Conservation (phyloP, 2,797 vertebrate genomes). For the Gymnothorax reevesii region DNA sequence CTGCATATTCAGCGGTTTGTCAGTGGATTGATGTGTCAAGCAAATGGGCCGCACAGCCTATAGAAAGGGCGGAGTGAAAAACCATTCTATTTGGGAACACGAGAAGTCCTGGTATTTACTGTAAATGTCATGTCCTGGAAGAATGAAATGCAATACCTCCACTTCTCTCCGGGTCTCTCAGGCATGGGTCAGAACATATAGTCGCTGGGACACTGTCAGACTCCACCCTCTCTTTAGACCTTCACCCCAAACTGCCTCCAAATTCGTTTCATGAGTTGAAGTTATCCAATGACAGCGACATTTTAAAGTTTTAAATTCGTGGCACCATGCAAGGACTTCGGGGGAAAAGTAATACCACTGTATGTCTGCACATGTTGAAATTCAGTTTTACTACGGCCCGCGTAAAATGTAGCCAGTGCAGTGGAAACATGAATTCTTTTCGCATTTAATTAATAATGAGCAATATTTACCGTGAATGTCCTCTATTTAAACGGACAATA, state of each 20-base stretch:
- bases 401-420: no score
- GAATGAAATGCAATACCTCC: background rate
- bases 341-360: background rate
- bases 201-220: background rate
- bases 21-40: background rate
- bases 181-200: background rate
- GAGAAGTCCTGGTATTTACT: slow-evolving; percentile 1
- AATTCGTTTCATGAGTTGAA: background rate
- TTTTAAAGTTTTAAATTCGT: background rate
- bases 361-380: background rate
- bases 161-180: background rate
- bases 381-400: no score
- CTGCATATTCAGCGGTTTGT: background rate
- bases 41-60: background rate
- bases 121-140: slow-evolving; percentile 4
- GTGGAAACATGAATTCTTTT: no score
- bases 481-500: background rate
- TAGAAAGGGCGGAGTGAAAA: background rate
- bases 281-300: background rate
- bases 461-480: background rate
- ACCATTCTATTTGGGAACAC: background rate
- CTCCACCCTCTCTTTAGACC: background rate
- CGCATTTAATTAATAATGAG: no score
- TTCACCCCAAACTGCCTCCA: background rate
- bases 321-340: background rate